These are phyloP conservation scores for Gymnorhina tibicen DNA, from an alignment of 2,113 vertebrate species.

Conservation along the genomic window DNA sequence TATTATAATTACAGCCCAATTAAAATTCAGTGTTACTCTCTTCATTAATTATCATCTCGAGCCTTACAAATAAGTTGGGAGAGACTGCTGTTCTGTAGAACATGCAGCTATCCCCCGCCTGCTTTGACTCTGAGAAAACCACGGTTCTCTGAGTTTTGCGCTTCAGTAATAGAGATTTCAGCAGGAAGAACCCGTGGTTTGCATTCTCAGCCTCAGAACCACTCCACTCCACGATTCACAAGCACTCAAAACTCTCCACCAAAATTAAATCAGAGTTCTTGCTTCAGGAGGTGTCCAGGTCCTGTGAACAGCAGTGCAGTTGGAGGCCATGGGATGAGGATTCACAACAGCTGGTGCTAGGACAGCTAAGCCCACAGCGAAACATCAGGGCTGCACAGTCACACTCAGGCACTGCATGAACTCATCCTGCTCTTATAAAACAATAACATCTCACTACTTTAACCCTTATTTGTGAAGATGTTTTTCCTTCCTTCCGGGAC, in stretches of 20 bases:
- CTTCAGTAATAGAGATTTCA: not conserved
- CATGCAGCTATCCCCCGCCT: not conserved
- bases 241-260: not conserved
- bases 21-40: conserved; percentile 49
- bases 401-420: not conserved
- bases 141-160: not conserved
- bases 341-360: not conserved
- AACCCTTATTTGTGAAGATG: not conserved
- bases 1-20: conserved; percentile 51
- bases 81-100: not conserved
- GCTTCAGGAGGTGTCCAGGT: not conserved
- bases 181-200: not conserved
- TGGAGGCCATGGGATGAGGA: not conserved
- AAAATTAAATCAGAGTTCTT: not conserved
- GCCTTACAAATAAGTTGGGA: conserved; percentile 18
- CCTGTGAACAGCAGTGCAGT: not conserved
- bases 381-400: not conserved
- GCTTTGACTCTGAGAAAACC: not conserved
- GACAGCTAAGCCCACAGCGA: not conserved
- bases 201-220: not conserved
- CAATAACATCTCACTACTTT: not conserved
- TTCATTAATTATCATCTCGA: conserved; percentile 46
- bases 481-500: not conserved
- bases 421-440: not conserved
- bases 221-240: not conserved